Percentiles rank a stretch among this genome's conserved stretches.
Conservation (phyloP, 30 jellyfish, hydroid and myxozoan species). For the Aurelia aurita complex sp. Pacific region DNA sequence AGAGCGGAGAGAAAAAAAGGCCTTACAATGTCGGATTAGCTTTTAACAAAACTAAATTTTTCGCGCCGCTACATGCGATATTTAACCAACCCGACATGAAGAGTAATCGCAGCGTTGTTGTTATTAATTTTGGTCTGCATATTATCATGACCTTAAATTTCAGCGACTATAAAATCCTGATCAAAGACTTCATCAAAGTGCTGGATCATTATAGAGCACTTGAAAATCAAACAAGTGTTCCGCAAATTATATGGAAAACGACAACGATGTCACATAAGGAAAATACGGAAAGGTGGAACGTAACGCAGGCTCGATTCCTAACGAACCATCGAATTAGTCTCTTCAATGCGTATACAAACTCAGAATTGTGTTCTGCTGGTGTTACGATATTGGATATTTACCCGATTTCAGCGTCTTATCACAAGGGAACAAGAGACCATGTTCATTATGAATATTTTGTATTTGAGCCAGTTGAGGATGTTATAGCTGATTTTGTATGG, state of each 20-base stretch:
- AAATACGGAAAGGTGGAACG: slow-evolving; percentile 6
- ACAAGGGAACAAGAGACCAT: slow-evolving; percentile 37
- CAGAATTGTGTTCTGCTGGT: slow-evolving; percentile 54
- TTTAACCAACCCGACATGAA: slow-evolving; percentile 21
- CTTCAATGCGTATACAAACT: slow-evolving; percentile 52
- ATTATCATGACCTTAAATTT: slow-evolving; percentile 26
- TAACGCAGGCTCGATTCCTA: slow-evolving; percentile 48
- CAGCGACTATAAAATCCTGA: slow-evolving; percentile 10
- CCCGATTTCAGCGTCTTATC: slow-evolving; percentile 52
- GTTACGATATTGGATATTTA: slow-evolving; percentile 36
- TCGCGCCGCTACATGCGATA: slow-evolving; percentile 24
- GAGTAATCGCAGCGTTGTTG: slow-evolving; percentile 55
- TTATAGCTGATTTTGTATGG: slow-evolving; percentile 50
- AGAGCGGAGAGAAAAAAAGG: not conserved
- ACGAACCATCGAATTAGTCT: slow-evolving; percentile 38
- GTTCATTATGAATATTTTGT: slow-evolving; percentile 51
- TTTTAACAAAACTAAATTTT: slow-evolving; percentile 47
- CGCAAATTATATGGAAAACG: slow-evolving; percentile 67
- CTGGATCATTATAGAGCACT: slow-evolving; percentile 3
- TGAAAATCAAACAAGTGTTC: not conserved
- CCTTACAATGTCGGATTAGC: slow-evolving; percentile 17
- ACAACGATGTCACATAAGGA: slow-evolving; percentile 63
- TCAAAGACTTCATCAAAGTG: slow-evolving; percentile 15
- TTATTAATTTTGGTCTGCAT: slow-evolving; percentile 71
- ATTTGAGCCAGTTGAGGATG: slow-evolving; percentile 61